phyloP scores from a whole-genome alignment of 2,888 invertebrate species.

The Hirtodrosophila confusa region DNA sequence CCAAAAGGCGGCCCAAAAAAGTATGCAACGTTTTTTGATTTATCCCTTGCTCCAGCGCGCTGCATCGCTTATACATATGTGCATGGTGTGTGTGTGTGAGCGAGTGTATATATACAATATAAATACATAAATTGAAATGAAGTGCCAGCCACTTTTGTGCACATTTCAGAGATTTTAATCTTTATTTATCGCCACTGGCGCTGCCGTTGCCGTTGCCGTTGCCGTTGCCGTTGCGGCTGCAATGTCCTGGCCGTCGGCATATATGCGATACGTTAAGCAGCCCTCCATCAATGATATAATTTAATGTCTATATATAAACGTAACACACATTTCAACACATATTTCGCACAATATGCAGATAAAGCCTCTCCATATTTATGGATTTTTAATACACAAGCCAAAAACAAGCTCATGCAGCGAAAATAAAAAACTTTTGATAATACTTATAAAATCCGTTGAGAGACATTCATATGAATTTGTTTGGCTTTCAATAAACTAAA shows the following conservation, averaged over 20 bases:
- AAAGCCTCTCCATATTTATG: slow-evolving; percentile 49
- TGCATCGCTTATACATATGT: slow-evolving; percentile 11
- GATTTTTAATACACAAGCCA: slow-evolving; percentile 41
- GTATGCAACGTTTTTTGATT: slow-evolving; percentile 72
- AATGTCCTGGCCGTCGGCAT: too few species aligned
- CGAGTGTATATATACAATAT: slow-evolving; percentile 35
- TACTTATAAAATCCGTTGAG: slow-evolving; percentile 11
- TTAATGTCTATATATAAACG: slow-evolving; percentile 64
- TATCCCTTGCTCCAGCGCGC: slow-evolving; percentile 35
- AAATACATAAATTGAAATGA: slow-evolving; percentile 75
- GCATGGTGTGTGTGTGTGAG: slow-evolving; percentile 3
- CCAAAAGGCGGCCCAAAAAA: slow-evolving; percentile 48
- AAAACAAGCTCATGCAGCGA: background rate
- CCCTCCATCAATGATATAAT: slow-evolving; percentile 51
- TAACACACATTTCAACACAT: slow-evolving; percentile 41
- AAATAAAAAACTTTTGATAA: slow-evolving; percentile 10
- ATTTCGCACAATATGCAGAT: slow-evolving; percentile 15
- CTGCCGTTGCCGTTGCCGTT: slow-evolving; percentile 18
- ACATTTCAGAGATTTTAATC: slow-evolving; percentile 76
- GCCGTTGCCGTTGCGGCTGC: too few species aligned
- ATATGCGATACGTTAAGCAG: slow-evolving; percentile 54
- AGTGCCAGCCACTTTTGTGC: slow-evolving; percentile 74
- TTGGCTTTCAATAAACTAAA: background rate
- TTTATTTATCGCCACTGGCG: slow-evolving; percentile 69
- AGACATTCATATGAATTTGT: slow-evolving; percentile 21